Evolutionary conservation across 2,113 vertebrate species (phyloP), one percentile per base, ranked within the genome.

Genomic region (Paramisgurnus dabryanus): DNA sequence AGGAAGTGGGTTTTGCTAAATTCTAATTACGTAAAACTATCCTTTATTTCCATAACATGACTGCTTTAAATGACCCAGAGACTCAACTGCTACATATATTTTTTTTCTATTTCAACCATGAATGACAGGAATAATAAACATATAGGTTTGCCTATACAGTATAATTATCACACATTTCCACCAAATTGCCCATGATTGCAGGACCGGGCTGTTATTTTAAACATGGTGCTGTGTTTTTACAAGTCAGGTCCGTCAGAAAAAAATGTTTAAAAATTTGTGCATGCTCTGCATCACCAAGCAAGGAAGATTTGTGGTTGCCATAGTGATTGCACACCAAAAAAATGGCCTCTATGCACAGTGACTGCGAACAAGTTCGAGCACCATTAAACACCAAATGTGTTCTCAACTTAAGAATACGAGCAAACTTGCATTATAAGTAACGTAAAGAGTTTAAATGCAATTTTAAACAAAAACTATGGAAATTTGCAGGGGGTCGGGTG

Each of bases 101-200:
- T 86, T 34, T 34, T 70, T 55, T 76, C 27, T 68, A 75, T 71
- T 81, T 63, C 22, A 74, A 55, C 65, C 76, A 55, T 13, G n/a
- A 78, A 39, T 58, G 70, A 74, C 71, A 87, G 73, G 53, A 79
- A 87, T 82, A 88, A 87, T 75, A 87, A 85, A 85, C 61, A 15
- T 45, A 66, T 67, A 47, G 53, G 10, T 80, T 18, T 13, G 6
- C 34, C 71, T 67, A 67, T 47, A 79, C 63, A 53, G 39, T 40
- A 63, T 60, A 67, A 84, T 86, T 78, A 83, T 80, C 71, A 85
- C 39, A 76, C 75, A 71, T 77, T 85, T 87, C 6, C 57, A 72
- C 63, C 57, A 83, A 86, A 85, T 81, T 79, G 71, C 69, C 39
- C 76, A 61, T 80, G 68, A 89, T 86, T 85, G 77, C 80, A 80